Evolutionary conservation across 2,888 invertebrate genomes (phyloP).

Genomic region (Troglohyphantes excavatus): DNA sequence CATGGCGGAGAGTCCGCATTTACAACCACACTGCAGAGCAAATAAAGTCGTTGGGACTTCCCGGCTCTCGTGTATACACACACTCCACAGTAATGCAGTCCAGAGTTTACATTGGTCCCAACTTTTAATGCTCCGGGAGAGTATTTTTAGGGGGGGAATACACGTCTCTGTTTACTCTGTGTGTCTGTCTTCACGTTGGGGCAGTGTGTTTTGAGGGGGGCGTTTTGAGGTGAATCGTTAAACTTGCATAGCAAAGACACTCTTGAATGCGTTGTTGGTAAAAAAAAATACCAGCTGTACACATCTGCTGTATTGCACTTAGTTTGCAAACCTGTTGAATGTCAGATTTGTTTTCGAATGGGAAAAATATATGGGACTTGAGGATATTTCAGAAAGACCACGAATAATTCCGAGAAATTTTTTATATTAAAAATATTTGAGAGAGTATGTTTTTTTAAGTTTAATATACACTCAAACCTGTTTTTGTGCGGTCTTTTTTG

Average conservation of each 20-base stretch:
- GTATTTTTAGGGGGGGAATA: slow-evolving; percentile 38
- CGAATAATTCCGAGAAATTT: too few relatives aligned
- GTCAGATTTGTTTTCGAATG: not conserved
- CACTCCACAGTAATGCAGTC: slow-evolving; percentile 33
- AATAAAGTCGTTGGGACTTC: slow-evolving; percentile 32
- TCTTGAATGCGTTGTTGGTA: not conserved
- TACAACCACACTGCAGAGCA: slow-evolving; percentile 7
- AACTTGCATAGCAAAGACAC: slow-evolving; percentile 24
- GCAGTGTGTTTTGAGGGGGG: not conserved
- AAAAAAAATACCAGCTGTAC: slow-evolving; percentile 6
- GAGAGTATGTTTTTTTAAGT: too few relatives aligned
- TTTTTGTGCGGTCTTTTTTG: too few relatives aligned
- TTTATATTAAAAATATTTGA: too few relatives aligned
- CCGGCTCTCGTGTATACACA: slow-evolving; percentile 22
- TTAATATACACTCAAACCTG: too few relatives aligned
- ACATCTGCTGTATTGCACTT: not conserved
- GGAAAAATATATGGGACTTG: not conserved
- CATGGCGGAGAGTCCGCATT: not conserved
- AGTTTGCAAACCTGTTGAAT: slow-evolving; percentile 35
- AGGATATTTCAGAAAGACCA: too few relatives aligned
- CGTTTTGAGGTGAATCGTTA: slow-evolving; percentile 7
- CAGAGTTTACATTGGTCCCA: slow-evolving; percentile 45
- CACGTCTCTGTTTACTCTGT: slow-evolving; percentile 31
- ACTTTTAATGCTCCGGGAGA: slow-evolving; percentile 35
- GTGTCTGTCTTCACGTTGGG: slow-evolving; percentile 13